Conservation (phyloP, 2,113 vertebrate species). For the Uropsilus gracilis region DNA sequence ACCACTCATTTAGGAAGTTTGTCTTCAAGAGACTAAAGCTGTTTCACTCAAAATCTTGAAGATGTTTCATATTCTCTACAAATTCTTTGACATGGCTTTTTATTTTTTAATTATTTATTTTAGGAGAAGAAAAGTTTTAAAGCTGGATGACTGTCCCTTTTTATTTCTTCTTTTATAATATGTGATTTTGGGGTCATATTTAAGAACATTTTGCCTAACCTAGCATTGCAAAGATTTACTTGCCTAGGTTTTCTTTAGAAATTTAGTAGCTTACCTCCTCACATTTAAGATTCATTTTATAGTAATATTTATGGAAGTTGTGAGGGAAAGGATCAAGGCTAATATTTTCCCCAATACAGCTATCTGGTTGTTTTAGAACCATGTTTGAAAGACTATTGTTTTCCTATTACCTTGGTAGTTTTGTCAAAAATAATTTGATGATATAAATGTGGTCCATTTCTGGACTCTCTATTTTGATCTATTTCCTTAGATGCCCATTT, state of each 20-base stretch:
- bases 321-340: not conserved
- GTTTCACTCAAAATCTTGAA: not conserved
- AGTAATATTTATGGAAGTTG: not conserved
- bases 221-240: not conserved
- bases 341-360: not conserved
- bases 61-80: not conserved
- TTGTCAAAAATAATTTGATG: slow-evolving; percentile 27
- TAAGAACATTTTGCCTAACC: not conserved
- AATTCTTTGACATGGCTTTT: too few relatives aligned
- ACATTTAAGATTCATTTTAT: not conserved
- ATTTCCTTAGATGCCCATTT: not conserved
- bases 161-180: not conserved
- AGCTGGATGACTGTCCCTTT: not conserved
- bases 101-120: not conserved
- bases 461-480: not conserved
- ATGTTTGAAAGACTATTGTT: not conserved
- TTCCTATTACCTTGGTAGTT: not conserved
- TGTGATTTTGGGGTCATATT: too few relatives aligned
- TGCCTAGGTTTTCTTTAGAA: not conserved
- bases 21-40: not conserved
- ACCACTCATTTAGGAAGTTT: not conserved
- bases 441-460: too few relatives aligned
- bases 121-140: slow-evolving; percentile 15
- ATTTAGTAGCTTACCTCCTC: too few relatives aligned
- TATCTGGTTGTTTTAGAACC: not conserved